Evolutionary conservation across 2,113 vertebrate genomes (phyloP).

Genomic region (Marcusenius ussheri): DNA sequence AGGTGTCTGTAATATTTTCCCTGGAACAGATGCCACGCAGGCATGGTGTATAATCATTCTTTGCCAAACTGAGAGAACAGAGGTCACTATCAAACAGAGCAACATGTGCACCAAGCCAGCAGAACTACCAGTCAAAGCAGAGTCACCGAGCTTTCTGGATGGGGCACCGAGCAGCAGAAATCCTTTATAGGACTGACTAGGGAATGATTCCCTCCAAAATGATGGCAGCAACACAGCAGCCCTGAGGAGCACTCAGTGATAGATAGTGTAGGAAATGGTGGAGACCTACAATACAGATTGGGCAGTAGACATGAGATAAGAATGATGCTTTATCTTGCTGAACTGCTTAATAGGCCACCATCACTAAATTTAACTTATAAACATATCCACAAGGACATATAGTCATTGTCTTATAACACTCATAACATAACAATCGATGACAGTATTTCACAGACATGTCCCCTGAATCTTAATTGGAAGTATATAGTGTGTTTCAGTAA

Average conservation of each 20-base stretch:
- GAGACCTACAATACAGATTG: neutral
- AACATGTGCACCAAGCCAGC: neutral
- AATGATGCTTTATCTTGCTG: neutral
- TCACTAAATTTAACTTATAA: neutral
- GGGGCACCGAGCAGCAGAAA: neutral
- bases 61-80: neutral
- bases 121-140: neutral
- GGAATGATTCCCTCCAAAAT: neutral
- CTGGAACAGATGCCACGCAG: neutral
- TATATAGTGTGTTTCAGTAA: neutral
- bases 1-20: neutral
- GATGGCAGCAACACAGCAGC: neutral
- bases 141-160: neutral
- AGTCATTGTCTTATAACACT: neutral
- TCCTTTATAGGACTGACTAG: neutral
- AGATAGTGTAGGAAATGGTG: neutral
- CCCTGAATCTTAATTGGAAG: neutral
- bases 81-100: neutral
- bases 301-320: neutral
- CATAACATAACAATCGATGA: neutral
- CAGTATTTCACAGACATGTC: neutral
- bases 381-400: neutral
- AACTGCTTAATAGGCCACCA: neutral
- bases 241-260: neutral
- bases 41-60: neutral